phyloP scores from a whole-genome alignment of 2,888 invertebrate species.

The Caenorhabditis sp. region DNA sequence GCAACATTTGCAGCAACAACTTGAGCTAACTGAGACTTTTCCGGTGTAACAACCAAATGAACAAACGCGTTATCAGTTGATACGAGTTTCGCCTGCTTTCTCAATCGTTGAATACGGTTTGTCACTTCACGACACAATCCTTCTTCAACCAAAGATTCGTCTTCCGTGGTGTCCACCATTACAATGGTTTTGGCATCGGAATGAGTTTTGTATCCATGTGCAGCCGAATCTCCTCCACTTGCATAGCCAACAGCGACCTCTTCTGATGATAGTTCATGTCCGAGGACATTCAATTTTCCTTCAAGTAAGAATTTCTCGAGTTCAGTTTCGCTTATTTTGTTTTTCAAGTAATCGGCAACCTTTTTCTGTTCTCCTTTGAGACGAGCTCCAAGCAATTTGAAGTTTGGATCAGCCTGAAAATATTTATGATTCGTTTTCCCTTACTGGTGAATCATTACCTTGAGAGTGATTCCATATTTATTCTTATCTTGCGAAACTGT shows the following conservation, averaged over 20 bases:
- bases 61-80: slow-evolving; percentile 57
- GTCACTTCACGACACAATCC: slow-evolving; percentile 93
- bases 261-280: slow-evolving; percentile 77
- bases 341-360: slow-evolving; percentile 83
- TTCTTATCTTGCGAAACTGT: slow-evolving; percentile 83
- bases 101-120: slow-evolving; percentile 91
- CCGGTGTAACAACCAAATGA: slow-evolving; percentile 49
- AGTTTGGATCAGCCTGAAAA: slow-evolving; percentile 86
- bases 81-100: slow-evolving; percentile 77
- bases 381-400: slow-evolving; percentile 86
- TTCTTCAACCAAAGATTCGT: slow-evolving; percentile 89
- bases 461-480: slow-evolving; percentile 87
- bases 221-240: slow-evolving; percentile 22
- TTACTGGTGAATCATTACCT: too few species aligned
- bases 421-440: background rate
- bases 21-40: slow-evolving; percentile 42
- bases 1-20: slow-evolving; percentile 39
- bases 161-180: slow-evolving; percentile 86
- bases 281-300: slow-evolving; percentile 79
- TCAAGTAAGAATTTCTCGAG: slow-evolving; percentile 80
- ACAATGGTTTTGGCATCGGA: slow-evolving; percentile 78
- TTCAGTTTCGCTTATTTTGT: slow-evolving; percentile 79
- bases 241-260: slow-evolving; percentile 78
- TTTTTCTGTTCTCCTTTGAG: slow-evolving; percentile 89
- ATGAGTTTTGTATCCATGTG: slow-evolving; percentile 49